Conservation (phyloP, 2,113 vertebrate species). For the Megaleporinus macrocephalus region DNA sequence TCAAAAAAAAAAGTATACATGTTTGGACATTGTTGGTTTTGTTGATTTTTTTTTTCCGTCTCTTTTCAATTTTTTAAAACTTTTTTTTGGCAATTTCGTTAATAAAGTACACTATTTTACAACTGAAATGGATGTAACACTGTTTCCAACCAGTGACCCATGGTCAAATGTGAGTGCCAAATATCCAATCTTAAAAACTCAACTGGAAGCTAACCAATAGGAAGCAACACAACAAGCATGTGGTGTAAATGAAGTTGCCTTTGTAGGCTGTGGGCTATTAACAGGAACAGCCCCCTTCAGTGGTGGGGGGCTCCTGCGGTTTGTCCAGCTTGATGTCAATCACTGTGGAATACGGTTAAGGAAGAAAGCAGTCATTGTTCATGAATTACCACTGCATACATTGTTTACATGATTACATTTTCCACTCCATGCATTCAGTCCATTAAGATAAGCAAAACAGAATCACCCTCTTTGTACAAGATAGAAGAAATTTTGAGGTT, state of each 20-base stretch:
- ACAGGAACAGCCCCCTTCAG: conserved; percentile 89
- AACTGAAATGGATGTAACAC: conserved; percentile 82
- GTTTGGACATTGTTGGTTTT: conserved; percentile 69
- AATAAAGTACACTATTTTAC: conserved; percentile 87
- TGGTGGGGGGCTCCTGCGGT: conserved; percentile 85
- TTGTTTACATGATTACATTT: neutral
- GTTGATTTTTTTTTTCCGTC: conserved; percentile 44
- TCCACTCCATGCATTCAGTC: too few relatives aligned
- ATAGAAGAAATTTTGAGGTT: too few relatives aligned
- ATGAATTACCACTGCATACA: neutral
- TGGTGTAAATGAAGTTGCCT: conserved; percentile 71
- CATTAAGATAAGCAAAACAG: too few relatives aligned
- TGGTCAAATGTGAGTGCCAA: conserved; percentile 69
- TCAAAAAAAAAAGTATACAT: conserved; percentile 78
- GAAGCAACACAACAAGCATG: conserved; percentile 88
- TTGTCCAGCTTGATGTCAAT: conserved; percentile 94
- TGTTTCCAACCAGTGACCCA: conserved; percentile 67
- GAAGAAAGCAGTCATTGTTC: conserved; percentile 45
- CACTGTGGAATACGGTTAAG: conserved; percentile 83
- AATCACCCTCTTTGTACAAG: too few relatives aligned
- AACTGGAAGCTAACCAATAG: conserved; percentile 86
- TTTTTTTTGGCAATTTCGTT: conserved; percentile 84
- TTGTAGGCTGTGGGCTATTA: conserved; percentile 75
- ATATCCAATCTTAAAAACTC: conserved; percentile 80
- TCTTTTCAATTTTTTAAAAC: conserved; percentile 72